Conservation (phyloP, 2,888 invertebrate species). For the Eilema depressum region DNA sequence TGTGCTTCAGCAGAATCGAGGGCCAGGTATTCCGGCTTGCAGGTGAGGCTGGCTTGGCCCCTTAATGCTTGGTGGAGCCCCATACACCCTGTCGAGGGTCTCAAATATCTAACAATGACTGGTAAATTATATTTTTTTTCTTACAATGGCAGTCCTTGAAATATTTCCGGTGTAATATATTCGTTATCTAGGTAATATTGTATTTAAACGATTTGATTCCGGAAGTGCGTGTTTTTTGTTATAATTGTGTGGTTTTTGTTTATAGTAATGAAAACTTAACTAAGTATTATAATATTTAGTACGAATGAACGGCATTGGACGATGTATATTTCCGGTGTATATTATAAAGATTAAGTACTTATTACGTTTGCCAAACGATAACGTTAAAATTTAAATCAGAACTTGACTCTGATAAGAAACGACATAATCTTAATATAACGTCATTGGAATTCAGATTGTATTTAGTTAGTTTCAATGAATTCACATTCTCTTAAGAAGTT, state of each 20-base stretch:
- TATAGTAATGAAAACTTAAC: not conserved
- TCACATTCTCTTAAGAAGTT: too few species aligned
- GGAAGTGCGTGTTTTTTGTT: not conserved
- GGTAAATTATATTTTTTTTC: too few species aligned
- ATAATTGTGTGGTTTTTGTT: not conserved
- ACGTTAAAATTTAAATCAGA: not conserved
- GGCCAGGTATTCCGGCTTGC: not conserved
- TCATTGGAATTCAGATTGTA: not conserved
- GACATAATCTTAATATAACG: not conserved
- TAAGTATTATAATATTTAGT: not conserved
- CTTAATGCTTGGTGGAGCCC: not conserved
- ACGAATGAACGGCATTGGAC: not conserved
- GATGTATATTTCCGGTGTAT: not conserved
- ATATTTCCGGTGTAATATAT: too few species aligned
- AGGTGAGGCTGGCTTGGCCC: not conserved
- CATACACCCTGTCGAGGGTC: too few species aligned
- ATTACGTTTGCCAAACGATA: not conserved
- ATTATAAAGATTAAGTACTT: not conserved
- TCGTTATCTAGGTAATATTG: not conserved
- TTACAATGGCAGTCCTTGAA: too few species aligned
- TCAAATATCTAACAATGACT: too few species aligned
- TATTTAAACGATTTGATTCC: not conserved
- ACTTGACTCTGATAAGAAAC: not conserved
- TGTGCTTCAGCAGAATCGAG: too few species aligned
- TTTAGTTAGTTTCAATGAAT: too few species aligned